Evolutionary conservation across 2,113 vertebrate genomes (phyloP), one percentile per base, ranked within the genome.

Genomic region (Gallinago undulata): DNA sequence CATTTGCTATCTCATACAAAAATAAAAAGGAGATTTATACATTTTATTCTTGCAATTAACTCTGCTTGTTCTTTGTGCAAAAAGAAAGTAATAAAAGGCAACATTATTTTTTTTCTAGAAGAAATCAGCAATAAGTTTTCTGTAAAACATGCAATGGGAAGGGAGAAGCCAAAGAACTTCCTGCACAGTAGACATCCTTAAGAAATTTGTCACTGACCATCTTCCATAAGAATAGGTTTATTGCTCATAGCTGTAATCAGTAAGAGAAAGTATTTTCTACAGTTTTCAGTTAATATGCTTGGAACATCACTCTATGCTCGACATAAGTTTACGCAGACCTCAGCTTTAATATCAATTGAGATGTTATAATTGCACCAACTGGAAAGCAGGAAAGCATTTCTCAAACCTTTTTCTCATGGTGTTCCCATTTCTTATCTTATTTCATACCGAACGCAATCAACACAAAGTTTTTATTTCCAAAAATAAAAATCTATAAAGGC

Each of bases 1-100:
- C 28, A 83, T 93, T 91, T 89, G n/a, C 55, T 90, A 55, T 79
- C 74, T 94, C 92, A 88, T 67, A 79, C 56, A 64, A 84, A 93
- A 96, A 90, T 90, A 87, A 77, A 94, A 92, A 93, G 72, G 35
- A 89, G 47, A 91, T 94, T 95, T 87, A 85, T 81, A 67, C 10
- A 43, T 94, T 91, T 92, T 67, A 90, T 83, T 76, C 63, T 66
- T 66, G 47, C 50, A 70, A 75, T 96, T 89, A 73, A 62, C 47
- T 96, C 73, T 62, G 23, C 12, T 93, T 51, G 18, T 45, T 74
- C 75, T 74, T 55, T 72, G 50, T 48, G 48, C 30, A 63, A 75
- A 59, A 88, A 53, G 9, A 83, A 87, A 85, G 78, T 59, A 79
- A 55, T 75, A 57, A 94, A 78, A 74, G 14, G 13, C 8, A 39